These are phyloP conservation scores for Passer domesticus DNA, from an alignment of 2,113 vertebrate species.

Conservation along the genomic window DNA sequence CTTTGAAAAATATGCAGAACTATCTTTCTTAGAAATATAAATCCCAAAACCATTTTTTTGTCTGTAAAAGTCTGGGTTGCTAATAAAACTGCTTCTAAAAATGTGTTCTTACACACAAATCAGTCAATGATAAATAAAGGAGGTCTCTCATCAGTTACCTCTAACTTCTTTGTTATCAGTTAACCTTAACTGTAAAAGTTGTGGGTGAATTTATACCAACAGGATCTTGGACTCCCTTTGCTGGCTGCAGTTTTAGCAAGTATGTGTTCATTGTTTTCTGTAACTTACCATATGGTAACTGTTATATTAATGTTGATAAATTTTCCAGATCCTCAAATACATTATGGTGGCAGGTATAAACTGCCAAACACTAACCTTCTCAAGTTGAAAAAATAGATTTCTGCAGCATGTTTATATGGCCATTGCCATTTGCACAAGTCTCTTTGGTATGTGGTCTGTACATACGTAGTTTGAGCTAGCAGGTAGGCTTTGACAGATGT, in stretches of 20 bases:
- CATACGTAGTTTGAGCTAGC: neutral
- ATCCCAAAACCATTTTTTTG: neutral
- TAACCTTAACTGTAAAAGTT: neutral
- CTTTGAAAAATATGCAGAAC: neutral
- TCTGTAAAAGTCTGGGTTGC: neutral
- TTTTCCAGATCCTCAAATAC: neutral
- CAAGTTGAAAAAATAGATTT: neutral
- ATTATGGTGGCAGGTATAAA: neutral
- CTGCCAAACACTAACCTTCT: neutral
- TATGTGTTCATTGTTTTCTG: neutral
- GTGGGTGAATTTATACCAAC: neutral
- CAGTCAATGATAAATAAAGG: neutral
- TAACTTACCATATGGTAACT: neutral
- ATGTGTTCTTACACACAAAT: neutral
- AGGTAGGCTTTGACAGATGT: neutral
- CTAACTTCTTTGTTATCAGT: neutral
- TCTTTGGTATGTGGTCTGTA: neutral
- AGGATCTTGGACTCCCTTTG: neutral
- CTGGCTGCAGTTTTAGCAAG: neutral
- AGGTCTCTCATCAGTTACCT: neutral
- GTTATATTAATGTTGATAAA: neutral
- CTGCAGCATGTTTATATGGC: neutral
- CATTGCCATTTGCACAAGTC: neutral
- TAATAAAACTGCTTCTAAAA: neutral
- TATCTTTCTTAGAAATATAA: neutral